Conservation (phyloP, 2,888 invertebrate genomes). For the Agrotis segetum region DNA sequence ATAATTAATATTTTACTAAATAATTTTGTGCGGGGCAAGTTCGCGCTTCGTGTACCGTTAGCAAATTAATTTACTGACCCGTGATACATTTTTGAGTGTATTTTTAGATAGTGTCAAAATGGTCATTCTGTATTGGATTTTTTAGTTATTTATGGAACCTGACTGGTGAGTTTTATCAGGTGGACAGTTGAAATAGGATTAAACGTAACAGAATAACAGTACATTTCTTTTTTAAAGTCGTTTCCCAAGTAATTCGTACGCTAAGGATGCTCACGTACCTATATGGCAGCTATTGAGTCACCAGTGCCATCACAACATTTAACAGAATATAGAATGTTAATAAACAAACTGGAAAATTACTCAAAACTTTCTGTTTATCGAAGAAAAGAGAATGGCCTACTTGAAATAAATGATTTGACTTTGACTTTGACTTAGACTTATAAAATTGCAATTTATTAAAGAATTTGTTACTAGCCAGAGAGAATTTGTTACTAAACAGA, state of each 20-base stretch:
- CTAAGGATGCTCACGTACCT: too few species aligned
- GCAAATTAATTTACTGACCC: slow-evolving; percentile 43
- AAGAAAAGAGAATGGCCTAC: too few species aligned
- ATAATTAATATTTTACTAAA: slow-evolving; percentile 41
- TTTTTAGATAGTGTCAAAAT: slow-evolving; percentile 24
- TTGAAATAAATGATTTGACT: too few species aligned
- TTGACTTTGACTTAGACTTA: too few species aligned
- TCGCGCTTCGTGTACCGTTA: slow-evolving; percentile 44
- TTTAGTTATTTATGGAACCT: background rate
- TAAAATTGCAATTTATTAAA: too few species aligned
- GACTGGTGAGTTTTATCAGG: background rate
- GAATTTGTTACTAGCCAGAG: too few species aligned
- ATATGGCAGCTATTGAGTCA: background rate
- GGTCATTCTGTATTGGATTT: slow-evolving; percentile 6
- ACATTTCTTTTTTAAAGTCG: background rate
- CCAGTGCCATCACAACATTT: background rate
- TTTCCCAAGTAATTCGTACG: too few species aligned
- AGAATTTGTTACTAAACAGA: too few species aligned
- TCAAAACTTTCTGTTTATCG: slow-evolving; percentile 13
- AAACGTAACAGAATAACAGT: background rate
- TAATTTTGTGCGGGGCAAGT: slow-evolving; percentile 22
- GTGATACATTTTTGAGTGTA: slow-evolving; percentile 41
- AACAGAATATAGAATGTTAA: background rate
- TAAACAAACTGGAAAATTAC: slow-evolving; percentile 9
- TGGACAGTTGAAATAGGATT: background rate